Conservation (phyloP, 2,888 invertebrate species). For the Itoplectis maculator region DNA sequence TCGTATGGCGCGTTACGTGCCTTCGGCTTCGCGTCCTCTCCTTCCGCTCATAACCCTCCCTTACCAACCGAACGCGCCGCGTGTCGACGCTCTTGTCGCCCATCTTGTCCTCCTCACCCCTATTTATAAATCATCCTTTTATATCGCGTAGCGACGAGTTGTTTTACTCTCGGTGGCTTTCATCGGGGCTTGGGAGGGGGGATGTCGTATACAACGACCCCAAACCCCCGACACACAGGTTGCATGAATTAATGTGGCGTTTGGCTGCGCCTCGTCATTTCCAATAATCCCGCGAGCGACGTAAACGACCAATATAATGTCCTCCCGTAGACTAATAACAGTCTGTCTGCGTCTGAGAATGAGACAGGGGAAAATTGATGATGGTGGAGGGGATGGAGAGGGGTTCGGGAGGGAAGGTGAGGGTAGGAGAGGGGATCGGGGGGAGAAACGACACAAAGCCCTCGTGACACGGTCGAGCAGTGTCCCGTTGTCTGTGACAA, state of each 20-base stretch:
- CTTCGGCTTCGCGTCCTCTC: constrained; percentile 4
- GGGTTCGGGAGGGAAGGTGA: not conserved
- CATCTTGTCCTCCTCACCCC: constrained; percentile 43
- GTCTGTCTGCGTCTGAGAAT: not conserved
- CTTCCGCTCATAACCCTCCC: constrained; percentile 51
- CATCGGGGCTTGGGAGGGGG: constrained; percentile 2
- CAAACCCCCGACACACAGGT: not conserved
- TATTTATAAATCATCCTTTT: constrained; percentile 69
- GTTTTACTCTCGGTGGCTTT: constrained; percentile 44
- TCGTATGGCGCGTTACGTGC: constrained; percentile 53
- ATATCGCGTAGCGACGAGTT: constrained; percentile 59
- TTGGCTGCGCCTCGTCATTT: constrained; percentile 46
- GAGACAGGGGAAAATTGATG: constrained; percentile 15
- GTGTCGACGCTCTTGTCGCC: constrained; percentile 51
- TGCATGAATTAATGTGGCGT: constrained; percentile 43
- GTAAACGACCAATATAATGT: constrained; percentile 39
- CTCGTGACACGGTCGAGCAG: not conserved
- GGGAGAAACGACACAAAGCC: not conserved
- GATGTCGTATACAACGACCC: not conserved
- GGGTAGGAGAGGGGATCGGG: not conserved
- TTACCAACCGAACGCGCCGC: constrained; percentile 39
- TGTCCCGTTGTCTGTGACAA: constrained; percentile 31
- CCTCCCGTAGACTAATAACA: constrained; percentile 22
- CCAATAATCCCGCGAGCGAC: constrained; percentile 57
- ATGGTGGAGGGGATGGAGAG: not conserved